Evolutionary conservation across 2,797 vertebrate species (phyloP), one percentile per base, ranked within the genome.

Genomic region (Arctocebus calabarensis): DNA sequence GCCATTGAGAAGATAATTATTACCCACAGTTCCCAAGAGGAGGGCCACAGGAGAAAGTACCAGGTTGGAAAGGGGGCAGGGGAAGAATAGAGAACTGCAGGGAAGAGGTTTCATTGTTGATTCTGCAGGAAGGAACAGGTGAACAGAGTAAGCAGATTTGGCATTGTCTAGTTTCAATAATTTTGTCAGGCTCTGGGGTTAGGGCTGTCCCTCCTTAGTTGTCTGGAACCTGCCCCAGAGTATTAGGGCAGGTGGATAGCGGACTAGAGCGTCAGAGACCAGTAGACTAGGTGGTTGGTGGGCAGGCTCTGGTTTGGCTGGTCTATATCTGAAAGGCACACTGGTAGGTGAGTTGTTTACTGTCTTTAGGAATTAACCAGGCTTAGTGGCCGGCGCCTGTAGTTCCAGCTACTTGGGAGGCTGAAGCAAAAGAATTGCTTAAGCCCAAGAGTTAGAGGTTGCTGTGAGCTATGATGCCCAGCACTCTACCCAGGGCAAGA

Each of bases 41-140:
- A 84, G 1, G 29, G 37, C 20, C 45, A 43, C 20, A 20, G 0
- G 0, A 22, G 9, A 45, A 90, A 59, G 52, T 40, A 40, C 22
- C 22, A 40, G 29, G 14, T n/a, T 0, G 0, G 2, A n/a, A 9
- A 66, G 13, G 7, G 57, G 45, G 16, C 27, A 6, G 48, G 40
- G 23, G 59, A 57, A 84, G 45, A 45, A 40, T 3, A 14, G 34
- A 12, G 10, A 25, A 16, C 19, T 8, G 5, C 2, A 57, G n/a
- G 8, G 7, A 22, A 1, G 5, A 62, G 17, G 1, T 19, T 79
- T 78, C 29, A 20, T 5, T 75, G 77, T 52, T n/a, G 14, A 81
- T 57, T 55, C 22, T 27, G 5, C 6, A 29, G 34, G 32, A 74
- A 37, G 37, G 23, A 75, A 68, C 5, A 64, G 43, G 9, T 19